Conservation (phyloP, 2,113 vertebrate species). For the Sander lucioperca region DNA sequence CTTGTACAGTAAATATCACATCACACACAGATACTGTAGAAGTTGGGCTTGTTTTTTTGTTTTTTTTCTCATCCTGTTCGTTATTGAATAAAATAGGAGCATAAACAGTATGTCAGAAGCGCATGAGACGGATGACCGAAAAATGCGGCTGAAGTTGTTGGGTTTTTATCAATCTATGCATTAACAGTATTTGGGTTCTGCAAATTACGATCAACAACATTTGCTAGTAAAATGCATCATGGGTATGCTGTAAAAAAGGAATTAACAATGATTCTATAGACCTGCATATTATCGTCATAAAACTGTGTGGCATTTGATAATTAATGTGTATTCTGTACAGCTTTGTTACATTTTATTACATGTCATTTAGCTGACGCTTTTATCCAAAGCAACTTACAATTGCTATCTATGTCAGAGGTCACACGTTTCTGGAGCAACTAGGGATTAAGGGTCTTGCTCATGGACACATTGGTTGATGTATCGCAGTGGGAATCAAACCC, state of each 20-base stretch:
- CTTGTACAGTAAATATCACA: constrained; percentile 11
- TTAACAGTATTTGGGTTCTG: background rate
- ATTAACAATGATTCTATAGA: constrained; percentile 1
- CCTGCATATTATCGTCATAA: background rate
- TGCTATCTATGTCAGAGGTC: no score
- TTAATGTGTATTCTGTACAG: background rate
- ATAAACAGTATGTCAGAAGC: background rate
- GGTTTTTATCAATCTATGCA: background rate
- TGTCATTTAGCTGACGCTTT: no score
- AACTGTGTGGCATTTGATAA: background rate
- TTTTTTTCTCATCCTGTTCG: background rate
- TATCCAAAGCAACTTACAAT: no score
- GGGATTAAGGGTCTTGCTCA: no score
- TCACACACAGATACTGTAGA: constrained; percentile 1
- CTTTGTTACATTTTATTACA: background rate
- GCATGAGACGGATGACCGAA: background rate
- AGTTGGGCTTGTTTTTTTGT: background rate
- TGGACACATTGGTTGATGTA: no score
- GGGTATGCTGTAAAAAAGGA: background rate
- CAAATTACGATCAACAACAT: background rate
- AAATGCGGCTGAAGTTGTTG: background rate
- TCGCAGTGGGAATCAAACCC: no score
- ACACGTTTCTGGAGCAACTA: no score
- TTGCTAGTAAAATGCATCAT: background rate
- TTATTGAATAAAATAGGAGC: background rate